Conservation (phyloP, 2,113 vertebrate species). For the Oxyura jamaicensis region DNA sequence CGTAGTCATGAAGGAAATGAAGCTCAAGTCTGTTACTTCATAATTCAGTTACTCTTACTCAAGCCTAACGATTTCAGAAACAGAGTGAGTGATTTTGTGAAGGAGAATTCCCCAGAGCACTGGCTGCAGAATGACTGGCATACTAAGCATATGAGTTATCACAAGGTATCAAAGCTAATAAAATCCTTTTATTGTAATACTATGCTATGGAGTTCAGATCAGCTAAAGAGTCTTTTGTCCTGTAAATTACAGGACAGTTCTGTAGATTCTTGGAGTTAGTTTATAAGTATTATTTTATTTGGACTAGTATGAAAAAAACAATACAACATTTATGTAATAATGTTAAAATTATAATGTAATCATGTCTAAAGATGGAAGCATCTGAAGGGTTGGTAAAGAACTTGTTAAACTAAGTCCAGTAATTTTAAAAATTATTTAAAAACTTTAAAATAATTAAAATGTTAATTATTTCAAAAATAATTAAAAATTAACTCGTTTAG, state of each 20-base stretch:
- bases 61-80: conserved; percentile 99
- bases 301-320: not conserved
- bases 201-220: not conserved
- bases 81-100: conserved; percentile 96
- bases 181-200: not conserved
- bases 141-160: conserved; percentile 98
- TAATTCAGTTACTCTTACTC: conserved; percentile 95
- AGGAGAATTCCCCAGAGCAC: conserved; percentile 97
- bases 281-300: not conserved
- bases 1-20: conserved; percentile 98
- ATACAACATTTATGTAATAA: not conserved
- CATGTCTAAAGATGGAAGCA: not conserved
- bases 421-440: not conserved
- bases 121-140: conserved; percentile 99
- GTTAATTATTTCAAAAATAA: no score
- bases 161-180: conserved; percentile 84
- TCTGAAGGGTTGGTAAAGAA: not conserved
- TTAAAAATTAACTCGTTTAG: not conserved
- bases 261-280: not conserved
- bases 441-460: no score
- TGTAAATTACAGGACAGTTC: not conserved
- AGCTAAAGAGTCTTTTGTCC: not conserved
- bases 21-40: conserved; percentile 99
- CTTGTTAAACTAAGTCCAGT: not conserved
- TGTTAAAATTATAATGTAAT: not conserved